Percentiles rank a stretch among this genome's conserved stretches.
Conservation (phyloP, 2,113 vertebrate genomes). For the Tragelaphus buxtoni region DNA sequence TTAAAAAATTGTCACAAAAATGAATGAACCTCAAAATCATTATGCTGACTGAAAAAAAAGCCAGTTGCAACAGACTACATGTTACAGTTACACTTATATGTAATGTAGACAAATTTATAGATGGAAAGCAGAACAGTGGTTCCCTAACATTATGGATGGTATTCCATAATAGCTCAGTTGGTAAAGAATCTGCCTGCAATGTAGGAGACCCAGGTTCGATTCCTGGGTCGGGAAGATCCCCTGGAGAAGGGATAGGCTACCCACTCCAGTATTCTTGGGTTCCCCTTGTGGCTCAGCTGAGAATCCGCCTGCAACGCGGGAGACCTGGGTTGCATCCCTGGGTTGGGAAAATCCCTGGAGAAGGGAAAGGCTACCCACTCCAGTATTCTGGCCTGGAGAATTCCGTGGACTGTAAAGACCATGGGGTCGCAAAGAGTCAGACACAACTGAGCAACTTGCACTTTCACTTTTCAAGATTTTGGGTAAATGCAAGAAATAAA, state of each 20-base stretch:
- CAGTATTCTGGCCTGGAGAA: not conserved
- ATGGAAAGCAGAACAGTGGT: not conserved
- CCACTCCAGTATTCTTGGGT: not conserved
- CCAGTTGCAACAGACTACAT: not conserved
- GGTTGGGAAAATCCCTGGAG: not conserved
- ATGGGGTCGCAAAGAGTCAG: not conserved
- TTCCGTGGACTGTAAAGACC: not conserved
- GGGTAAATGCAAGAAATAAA: not conserved
- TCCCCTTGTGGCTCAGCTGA: not conserved
- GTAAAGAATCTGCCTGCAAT: not conserved
- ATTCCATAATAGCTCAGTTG: not conserved
- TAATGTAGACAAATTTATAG: not conserved
- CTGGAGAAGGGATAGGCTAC: not conserved
- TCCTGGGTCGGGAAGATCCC: accelerated
- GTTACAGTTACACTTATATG: not conserved
- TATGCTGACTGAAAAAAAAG: not conserved
- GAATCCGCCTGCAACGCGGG: not conserved
- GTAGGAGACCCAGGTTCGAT: not conserved
- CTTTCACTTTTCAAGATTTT: not conserved
- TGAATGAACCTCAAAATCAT: not conserved
- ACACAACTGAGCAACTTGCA: not conserved
- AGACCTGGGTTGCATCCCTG: not conserved
- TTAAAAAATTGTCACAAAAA: not conserved
- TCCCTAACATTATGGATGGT: not conserved
- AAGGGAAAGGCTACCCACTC: not conserved